Conservation (phyloP, 2,797 vertebrate species). For the Artibeus jamaicensis region DNA sequence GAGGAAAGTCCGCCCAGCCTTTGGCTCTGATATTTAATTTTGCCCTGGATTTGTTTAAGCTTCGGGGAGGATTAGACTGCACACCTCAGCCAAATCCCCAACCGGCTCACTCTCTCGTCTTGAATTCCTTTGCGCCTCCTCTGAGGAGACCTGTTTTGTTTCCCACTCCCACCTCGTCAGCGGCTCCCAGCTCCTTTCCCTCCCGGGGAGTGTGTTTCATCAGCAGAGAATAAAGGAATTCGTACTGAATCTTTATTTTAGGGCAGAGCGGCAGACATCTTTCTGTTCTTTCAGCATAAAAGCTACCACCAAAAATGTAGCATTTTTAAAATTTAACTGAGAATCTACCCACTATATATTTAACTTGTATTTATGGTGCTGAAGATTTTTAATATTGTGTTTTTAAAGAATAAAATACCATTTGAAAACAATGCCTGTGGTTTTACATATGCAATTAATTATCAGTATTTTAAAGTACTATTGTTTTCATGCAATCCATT, state of each 20-base stretch:
- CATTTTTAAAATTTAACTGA: background rate
- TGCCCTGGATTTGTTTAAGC: background rate
- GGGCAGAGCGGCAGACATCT: conserved; percentile 16
- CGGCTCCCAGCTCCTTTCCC: background rate
- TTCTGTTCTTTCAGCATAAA: conserved; percentile 41
- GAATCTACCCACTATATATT: background rate
- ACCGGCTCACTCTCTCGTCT: background rate
- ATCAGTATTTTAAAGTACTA: conserved; percentile 2
- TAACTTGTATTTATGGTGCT: conserved; percentile 14
- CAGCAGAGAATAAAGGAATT: background rate
- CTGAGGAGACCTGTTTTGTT: conserved; percentile 2
- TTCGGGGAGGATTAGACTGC: background rate
- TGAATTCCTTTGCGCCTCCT: conserved; percentile 17
- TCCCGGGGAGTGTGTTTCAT: background rate
- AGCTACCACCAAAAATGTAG: background rate
- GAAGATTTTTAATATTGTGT: background rate
- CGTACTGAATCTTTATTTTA: background rate
- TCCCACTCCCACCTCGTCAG: background rate
- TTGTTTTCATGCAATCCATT: background rate
- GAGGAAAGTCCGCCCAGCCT: background rate
- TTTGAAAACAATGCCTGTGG: background rate
- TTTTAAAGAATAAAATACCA: background rate
- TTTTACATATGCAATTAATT: background rate
- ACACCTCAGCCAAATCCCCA: background rate
- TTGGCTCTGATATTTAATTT: background rate